Base-by-base conservation (phyloP, 2,797 vertebrate species). In the Astyanax mexicanus region DNA sequence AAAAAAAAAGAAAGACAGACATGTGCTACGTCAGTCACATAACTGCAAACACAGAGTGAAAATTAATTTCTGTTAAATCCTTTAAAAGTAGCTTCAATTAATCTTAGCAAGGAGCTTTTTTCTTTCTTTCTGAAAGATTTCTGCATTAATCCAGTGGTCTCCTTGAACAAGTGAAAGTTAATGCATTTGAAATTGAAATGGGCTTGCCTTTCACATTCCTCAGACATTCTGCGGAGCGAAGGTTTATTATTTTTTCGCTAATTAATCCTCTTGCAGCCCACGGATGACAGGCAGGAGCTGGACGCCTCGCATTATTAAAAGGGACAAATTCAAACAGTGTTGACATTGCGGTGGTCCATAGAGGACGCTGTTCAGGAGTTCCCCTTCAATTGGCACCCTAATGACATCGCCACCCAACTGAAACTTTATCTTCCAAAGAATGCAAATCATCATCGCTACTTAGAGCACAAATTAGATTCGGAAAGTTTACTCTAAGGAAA, bases 261-360 rank as follows among this genome's bases (percentile, higher is more conserved):
- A 91, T 88, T 90, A 91, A 89, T 90, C 86, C 88, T 85, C 81
- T 78, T 45, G 77, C 84, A 87, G 83, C 88, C 84, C 78, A 81
- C n/a, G 80, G 77, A 83, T 82, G 85, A 88, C 80, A 88, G 88
- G 88, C 83, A 84, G 44, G 86, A 83, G 85, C 86, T 88, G 85
- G 82, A 60, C 77, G 78, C 83, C 79, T 77, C 77, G 78, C 80
- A 80, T 84, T 88, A 82, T 90, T 88, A 86, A 86, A 68, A 85
- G 80, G 81, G 83, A 87, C 40, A 67, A 86, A 87, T 83, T 81
- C 86, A 88, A 90, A 89, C 87, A 86, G 86, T 64, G 78, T 71
- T 86, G 90, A 92, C 89, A 89, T 89, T 92, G 86, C 79, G 81
- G 81, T 80, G 84, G 84, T 84, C 81, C 19, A 77, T 85, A 87